Conservation (phyloP, 2,797 vertebrate genomes). For the Eulemur albifrons region DNA sequence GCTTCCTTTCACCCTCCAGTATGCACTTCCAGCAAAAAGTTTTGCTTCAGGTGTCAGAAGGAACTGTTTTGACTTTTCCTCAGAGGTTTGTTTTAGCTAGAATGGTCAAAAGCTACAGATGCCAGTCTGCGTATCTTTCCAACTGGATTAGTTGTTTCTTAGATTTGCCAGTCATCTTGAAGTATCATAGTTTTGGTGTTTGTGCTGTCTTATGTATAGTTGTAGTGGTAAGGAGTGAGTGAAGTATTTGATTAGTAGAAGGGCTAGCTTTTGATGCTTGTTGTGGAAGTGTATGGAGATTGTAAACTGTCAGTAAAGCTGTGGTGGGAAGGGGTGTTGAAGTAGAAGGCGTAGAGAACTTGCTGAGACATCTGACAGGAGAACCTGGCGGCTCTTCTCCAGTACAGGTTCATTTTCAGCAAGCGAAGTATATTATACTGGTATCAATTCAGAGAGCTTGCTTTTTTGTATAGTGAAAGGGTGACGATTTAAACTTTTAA, state of each 20-base stretch:
- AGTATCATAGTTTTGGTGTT: neutral
- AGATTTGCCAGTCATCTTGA: neutral
- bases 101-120: constrained; percentile 18
- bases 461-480: neutral
- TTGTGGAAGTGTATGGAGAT: neutral
- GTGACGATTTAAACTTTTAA: neutral
- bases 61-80: constrained; percentile 6
- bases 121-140: neutral
- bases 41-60: neutral
- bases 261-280: neutral
- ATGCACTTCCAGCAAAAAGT: neutral
- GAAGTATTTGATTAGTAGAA: neutral
- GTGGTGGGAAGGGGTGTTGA: neutral
- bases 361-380: neutral
- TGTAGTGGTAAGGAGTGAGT: neutral
- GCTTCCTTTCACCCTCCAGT: neutral
- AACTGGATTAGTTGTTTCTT: neutral
- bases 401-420: neutral
- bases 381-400: neutral
- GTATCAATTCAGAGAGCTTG: neutral
- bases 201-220: neutral
- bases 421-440: neutral
- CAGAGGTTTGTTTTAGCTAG: constrained; percentile 1
- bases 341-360: neutral
- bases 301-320: neutral